Base-by-base conservation (phyloP, 2,113 vertebrate species). In the Urocynchramus pylzowi region DNA sequence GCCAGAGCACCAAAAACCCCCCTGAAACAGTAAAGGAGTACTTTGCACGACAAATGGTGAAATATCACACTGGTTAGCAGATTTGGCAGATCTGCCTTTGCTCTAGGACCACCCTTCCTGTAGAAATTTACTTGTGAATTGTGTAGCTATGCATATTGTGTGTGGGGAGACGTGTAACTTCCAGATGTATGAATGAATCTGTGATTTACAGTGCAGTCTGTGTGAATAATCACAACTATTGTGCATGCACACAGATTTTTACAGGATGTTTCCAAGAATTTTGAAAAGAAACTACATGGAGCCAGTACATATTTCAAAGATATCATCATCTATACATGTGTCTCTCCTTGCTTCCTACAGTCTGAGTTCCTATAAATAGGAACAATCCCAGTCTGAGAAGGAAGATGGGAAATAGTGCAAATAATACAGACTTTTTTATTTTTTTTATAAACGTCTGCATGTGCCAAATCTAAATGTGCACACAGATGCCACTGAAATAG, bases 401-500 rank as follows among this genome's bases (percentile, higher is more conserved):
- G 44, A 92, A 96, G 84, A 60, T 54, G 59, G 87, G 61, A 75
- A 81, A 84, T 84, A 81, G 64, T 54, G 45, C 54, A 96, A 96
- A 96, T 96, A 96, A 93, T 74, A 78, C 9, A 21, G 49, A 47
- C 47, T 33, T 33, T 68, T 91, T 73, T 92, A 70, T 90, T 74
- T 53, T 50, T 53, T 24, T 10, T 16, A 54, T 81, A 85, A 95
- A 77, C 21, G 68, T 77, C 71, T 67, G 26, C 85, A 70, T 52
- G 65, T 86, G 93, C 93, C 68, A 86, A 94, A 84, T 93, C 49
- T 86, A 93, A 94, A 87, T 92, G 60, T 84, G 86, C 83, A 53
- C 86, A 65, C 88, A 96, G 88, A 96, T 94, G 88, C 79, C 90
- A 90, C 65, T 89, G 90, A 94, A 93, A 86, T 21, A 45, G 92